Evolutionary conservation across 1,140 invertebrate species (phyloP).

Genomic region (Capitella teleta): DNA sequence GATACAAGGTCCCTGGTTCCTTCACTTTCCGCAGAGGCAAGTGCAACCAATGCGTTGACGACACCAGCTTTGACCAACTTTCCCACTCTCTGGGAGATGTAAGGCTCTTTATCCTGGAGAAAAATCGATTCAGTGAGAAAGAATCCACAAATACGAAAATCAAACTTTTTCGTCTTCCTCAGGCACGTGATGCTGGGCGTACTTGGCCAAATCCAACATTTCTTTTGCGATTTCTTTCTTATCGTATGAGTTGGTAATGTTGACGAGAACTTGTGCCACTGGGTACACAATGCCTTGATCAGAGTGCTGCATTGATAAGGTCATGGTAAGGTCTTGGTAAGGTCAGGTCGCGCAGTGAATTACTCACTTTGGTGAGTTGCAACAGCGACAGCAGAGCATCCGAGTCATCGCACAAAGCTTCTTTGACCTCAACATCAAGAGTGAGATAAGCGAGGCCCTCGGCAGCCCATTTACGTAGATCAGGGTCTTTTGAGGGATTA

Average conservation of each 20-base stretch:
- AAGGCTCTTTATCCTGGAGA: slow-evolving; percentile 73
- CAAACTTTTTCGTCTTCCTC: slow-evolving; percentile 64
- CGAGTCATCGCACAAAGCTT: slow-evolving; percentile 81
- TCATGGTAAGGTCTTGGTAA: background rate
- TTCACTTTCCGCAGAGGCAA: slow-evolving; percentile 84
- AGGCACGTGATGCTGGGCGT: slow-evolving; percentile 97
- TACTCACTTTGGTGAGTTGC: slow-evolving; percentile 57
- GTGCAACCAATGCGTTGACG: slow-evolving; percentile 71
- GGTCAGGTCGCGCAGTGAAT: background rate
- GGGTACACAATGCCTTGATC: slow-evolving; percentile 81
- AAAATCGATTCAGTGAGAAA: background rate
- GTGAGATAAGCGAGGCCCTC: slow-evolving; percentile 96
- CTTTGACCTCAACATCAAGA: slow-evolving; percentile 96
- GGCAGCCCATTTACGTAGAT: slow-evolving; percentile 87
- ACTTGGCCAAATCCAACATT: slow-evolving; percentile 94
- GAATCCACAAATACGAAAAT: background rate
- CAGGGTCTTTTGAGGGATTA: slow-evolving; percentile 73
- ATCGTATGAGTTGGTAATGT: slow-evolving; percentile 95
- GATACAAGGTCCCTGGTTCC: slow-evolving; percentile 82
- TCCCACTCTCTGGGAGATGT: slow-evolving; percentile 70
- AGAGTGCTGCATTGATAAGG: slow-evolving; percentile 31
- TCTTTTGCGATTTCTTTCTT: slow-evolving; percentile 95
- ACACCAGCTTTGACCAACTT: slow-evolving; percentile 73
- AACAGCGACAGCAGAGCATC: slow-evolving; percentile 72
- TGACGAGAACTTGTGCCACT: slow-evolving; percentile 87